Evolutionary conservation across 2,113 vertebrate species (phyloP).

Genomic region (Pelodiscus sinensis): DNA sequence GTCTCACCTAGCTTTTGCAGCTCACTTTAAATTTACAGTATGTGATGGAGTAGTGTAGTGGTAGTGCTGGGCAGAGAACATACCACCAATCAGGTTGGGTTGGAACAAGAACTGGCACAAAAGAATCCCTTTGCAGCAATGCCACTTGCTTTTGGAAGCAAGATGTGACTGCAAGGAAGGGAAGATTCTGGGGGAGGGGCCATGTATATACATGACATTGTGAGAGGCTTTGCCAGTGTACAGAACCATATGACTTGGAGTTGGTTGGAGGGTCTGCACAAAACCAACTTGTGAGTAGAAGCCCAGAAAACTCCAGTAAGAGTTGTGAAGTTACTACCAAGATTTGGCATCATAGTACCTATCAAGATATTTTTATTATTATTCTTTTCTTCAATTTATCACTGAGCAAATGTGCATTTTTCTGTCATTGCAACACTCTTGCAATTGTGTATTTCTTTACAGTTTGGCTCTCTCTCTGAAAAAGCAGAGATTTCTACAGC

Average conservation of each 20-base stretch:
- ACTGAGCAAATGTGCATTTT: rapidly evolving
- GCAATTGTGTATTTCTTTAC: slow-evolving; percentile 24
- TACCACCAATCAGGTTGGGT: neutral
- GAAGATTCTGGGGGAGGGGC: neutral
- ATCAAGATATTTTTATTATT: neutral
- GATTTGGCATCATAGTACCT: neutral
- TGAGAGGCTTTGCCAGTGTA: neutral
- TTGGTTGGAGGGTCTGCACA: neutral
- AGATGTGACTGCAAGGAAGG: neutral
- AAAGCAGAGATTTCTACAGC: slow-evolving; percentile 76
- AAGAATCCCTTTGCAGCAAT: neutral
- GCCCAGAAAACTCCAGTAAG: neutral
- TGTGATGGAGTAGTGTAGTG: neutral
- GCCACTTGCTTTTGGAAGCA: neutral
- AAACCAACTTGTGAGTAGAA: neutral
- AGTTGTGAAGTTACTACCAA: neutral
- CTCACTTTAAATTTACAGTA: neutral
- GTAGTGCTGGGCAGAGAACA: neutral
- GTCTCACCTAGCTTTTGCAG: neutral
- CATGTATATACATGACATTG: neutral
- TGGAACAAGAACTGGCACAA: neutral
- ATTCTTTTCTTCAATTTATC: neutral
- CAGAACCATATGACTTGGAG: neutral
- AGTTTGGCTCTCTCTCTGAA: slow-evolving; percentile 80
- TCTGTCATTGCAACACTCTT: neutral